A percentile compares a stretch with the other conserved stretches of the same genome.
These are phyloP conservation scores for Drosophila koepferae DNA, from an alignment of 2,888 invertebrate genomes.

Conservation along the genomic window DNA sequence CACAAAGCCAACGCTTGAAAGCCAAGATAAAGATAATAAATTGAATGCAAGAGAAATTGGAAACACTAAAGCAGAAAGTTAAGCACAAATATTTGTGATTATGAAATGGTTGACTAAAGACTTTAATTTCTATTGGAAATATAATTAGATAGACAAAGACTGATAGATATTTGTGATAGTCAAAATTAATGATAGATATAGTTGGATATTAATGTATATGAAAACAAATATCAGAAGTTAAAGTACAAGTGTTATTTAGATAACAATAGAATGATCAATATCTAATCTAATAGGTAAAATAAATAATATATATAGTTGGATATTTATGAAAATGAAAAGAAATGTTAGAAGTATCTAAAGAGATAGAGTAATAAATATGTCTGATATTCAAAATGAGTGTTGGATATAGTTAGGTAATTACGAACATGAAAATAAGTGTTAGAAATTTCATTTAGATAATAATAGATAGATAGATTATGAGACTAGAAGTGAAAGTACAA, in stretches of 20 bases:
- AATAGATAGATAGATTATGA: too few species aligned
- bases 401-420: neutral
- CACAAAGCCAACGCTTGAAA: neutral
- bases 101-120: constrained; percentile 4
- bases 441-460: too few species aligned
- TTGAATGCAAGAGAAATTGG: neutral
- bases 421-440: too few species aligned
- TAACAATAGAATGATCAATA: neutral
- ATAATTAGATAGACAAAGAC: neutral
- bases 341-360: neutral
- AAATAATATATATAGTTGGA: neutral
- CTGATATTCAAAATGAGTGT: neutral
- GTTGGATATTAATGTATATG: neutral
- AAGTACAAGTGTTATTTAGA: too few species aligned
- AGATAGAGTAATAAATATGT: neutral
- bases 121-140: neutral
- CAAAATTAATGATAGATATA: neutral
- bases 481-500: neutral
- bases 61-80: neutral
- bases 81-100: neutral
- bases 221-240: neutral
- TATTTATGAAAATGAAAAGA: neutral
- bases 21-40: neutral
- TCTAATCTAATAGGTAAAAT: neutral
- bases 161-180: neutral